phyloP scores from a whole-genome alignment of 2,113 vertebrate species.

The Dryoscopus gambensis region DNA sequence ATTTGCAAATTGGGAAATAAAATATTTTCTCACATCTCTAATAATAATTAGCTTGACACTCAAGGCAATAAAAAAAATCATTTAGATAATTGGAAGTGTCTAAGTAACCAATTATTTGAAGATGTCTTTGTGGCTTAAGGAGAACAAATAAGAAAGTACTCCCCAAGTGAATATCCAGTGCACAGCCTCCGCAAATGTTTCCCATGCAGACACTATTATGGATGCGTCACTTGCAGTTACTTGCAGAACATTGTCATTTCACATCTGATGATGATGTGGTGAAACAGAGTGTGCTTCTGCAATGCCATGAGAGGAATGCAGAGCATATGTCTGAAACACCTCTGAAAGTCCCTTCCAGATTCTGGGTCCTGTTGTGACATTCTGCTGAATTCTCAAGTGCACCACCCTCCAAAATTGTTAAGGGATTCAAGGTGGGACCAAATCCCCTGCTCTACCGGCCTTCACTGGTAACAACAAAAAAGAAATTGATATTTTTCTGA shows the following conservation, averaged over 20 bases:
- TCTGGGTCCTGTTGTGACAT: not conserved
- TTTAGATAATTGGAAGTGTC: constrained; percentile 25
- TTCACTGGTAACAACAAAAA: not conserved
- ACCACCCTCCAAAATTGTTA: not conserved
- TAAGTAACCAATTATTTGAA: constrained; percentile 37
- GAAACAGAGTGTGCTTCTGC: not conserved
- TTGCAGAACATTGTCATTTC: not conserved
- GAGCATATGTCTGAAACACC: not conserved
- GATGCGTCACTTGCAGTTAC: not conserved
- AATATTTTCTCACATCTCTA: constrained; percentile 42
- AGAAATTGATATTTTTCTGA: not conserved
- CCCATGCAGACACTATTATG: not conserved
- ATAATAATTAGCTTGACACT: constrained; percentile 44
- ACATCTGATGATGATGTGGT: not conserved
- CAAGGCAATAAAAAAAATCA: constrained; percentile 46
- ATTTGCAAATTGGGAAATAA: constrained; percentile 32
- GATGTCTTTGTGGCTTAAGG: not conserved
- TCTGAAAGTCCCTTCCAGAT: not conserved
- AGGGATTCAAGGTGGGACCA: not conserved
- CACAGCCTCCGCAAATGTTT: constrained; percentile 3
- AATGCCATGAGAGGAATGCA: not conserved
- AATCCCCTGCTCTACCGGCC: not conserved
- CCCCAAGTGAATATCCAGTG: not conserved
- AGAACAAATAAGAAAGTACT: constrained; percentile 2
- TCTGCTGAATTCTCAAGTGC: not conserved